Conservation (phyloP, 2,888 invertebrate genomes). For the Drosophila niveifrons region DNA sequence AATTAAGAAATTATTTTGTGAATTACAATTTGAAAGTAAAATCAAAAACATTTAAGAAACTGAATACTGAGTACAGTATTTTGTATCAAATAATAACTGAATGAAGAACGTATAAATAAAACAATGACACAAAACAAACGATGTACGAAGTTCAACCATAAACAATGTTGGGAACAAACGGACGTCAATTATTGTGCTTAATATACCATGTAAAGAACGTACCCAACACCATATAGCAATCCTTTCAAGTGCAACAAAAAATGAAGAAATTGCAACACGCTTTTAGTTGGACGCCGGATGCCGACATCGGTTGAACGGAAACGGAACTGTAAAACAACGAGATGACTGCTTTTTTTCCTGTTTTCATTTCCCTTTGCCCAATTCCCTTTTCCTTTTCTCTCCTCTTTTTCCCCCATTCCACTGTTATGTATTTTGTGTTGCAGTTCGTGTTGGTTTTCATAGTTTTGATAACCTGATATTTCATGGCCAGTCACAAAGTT, state of each 20-base stretch:
- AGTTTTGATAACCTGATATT: neutral
- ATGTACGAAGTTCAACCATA: too few relatives aligned
- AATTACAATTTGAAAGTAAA: too few relatives aligned
- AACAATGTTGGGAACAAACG: too few relatives aligned
- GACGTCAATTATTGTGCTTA: too few relatives aligned
- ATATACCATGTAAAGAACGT: too few relatives aligned
- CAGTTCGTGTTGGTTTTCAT: neutral
- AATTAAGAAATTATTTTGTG: too few relatives aligned
- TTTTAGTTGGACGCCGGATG: neutral
- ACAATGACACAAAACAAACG: too few relatives aligned
- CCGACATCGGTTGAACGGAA: neutral
- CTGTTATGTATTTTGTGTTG: neutral
- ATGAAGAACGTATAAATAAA: too few relatives aligned
- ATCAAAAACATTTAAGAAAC: too few relatives aligned
- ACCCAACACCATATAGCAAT: neutral
- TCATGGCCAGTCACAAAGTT: too few relatives aligned
- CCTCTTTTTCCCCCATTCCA: neutral
- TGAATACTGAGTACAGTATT: too few relatives aligned
- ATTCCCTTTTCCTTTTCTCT: neutral
- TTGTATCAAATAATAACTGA: too few relatives aligned
- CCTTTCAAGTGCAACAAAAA: neutral
- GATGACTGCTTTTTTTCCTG: neutral
- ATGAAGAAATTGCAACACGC: neutral
- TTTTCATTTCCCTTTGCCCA: neutral
- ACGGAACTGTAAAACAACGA: neutral